phyloP scores from a whole-genome alignment of 2,888 invertebrate genomes.

The Oligia strigilis region DNA sequence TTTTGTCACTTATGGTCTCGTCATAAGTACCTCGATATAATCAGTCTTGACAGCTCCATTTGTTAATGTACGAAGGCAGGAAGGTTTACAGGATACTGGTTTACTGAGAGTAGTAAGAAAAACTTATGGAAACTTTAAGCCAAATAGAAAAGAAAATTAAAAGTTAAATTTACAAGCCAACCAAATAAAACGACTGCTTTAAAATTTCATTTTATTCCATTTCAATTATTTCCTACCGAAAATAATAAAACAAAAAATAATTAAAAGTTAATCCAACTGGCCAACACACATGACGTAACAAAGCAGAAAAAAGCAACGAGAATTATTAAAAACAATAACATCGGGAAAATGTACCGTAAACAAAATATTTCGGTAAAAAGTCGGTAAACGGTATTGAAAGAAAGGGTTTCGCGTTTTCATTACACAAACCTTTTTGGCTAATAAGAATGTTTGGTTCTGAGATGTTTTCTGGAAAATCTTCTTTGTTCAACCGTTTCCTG shows the following conservation, averaged over 20 bases:
- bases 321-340: conserved; percentile 48
- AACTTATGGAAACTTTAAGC: not conserved
- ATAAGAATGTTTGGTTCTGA: conserved; percentile 72
- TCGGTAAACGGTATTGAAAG: conserved; percentile 62
- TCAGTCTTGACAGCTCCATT: not conserved
- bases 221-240: not conserved
- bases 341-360: conserved; percentile 60
- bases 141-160: not conserved
- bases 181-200: not conserved
- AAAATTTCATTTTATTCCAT: not conserved
- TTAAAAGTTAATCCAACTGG: conserved; percentile 26
- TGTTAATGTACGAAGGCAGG: not conserved
- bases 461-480: conserved; percentile 54
- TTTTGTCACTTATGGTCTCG: not conserved
- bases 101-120: too few relatives aligned
- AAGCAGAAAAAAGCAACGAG: conserved; percentile 1
- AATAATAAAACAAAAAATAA: not conserved
- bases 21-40: not conserved
- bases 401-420: conserved; percentile 72
- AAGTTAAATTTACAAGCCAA: not conserved
- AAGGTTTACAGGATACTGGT: not conserved
- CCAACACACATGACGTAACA: not conserved
- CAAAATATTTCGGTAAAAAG: conserved; percentile 65
- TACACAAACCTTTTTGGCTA: conserved; percentile 72
- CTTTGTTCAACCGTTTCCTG: conserved; percentile 63